Evolutionary conservation across 2,888 invertebrate species (phyloP), one percentile per base, ranked within the genome.

Genomic region (Sphaeridia pumilis): DNA sequence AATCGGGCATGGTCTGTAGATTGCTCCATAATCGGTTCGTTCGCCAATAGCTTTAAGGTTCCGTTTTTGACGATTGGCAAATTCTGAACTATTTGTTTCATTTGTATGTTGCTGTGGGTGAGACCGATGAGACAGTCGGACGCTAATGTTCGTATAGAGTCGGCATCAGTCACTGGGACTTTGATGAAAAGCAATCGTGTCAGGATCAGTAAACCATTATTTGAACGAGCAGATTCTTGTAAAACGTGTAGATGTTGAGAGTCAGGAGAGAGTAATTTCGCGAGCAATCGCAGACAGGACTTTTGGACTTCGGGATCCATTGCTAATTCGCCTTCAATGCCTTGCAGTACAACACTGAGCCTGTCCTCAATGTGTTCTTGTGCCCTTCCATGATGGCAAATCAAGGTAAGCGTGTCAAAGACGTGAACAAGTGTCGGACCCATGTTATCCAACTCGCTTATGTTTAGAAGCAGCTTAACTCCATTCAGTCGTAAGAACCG

Each of bases 181-280:
- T 64, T 65, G 17, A 56, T 59, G 17, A 59, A 55, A 10, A 63
- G 55, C 2, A 65, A 52, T 24, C 59, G 48, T 3, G 61, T 61
- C 4, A 65, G 46, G 17, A 86, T 89, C 84, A 97, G 94, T 52
- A 98, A 94, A 2, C 95, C 97, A 70, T 95, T 95, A 70, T 92
- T 93, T 1, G 85, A 82, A 57, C 95, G 75, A 0, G 94, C 85
- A 63, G 87, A 86, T 70, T 92, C 89, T 25, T 52, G 52, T 14
- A 52, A 22, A n/a, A 27, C 10, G 5, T 46, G 28, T 12, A 49
- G 56, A 58, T 49, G 61, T 56, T 26, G 44, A 22, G 48, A 42
- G 5, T 38, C 48, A n/a, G 24, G 31, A 28, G 21, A 4, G 5
- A 53, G 38, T n/a, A 52, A 22, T 31, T 52, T 52, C 20, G 46